Conservation (phyloP, 2,888 invertebrate species). For the Drosophila histrio region DNA sequence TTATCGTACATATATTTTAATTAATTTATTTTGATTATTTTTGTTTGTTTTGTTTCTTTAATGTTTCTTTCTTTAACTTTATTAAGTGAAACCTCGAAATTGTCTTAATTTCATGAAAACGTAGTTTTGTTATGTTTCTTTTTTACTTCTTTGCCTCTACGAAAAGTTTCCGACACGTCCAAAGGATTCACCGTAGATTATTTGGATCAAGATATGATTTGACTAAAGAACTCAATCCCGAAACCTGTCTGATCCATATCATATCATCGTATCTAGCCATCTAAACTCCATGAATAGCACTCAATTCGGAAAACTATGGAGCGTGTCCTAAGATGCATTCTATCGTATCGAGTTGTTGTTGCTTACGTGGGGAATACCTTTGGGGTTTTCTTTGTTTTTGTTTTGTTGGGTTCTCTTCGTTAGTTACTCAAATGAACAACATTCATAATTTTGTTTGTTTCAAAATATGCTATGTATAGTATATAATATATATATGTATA, state of each 20-base stretch:
- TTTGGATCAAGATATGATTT: constrained; percentile 12
- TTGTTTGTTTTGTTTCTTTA: constrained; percentile 10
- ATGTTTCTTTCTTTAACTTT: constrained; percentile 45
- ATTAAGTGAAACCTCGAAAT: constrained; percentile 82
- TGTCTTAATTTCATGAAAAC: constrained; percentile 81
- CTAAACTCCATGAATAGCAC: neutral
- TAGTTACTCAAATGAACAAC: constrained; percentile 68
- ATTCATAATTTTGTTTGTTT: constrained; percentile 69
- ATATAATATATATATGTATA: constrained; percentile 45
- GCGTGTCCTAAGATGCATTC: constrained; percentile 1
- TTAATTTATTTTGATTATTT: constrained; percentile 34
- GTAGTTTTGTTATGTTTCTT: constrained; percentile 47
- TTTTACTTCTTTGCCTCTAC: constrained; percentile 11
- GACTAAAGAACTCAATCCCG: constrained; percentile 12
- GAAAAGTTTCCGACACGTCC: neutral
- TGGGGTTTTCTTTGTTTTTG: constrained; percentile 39
- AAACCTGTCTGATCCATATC: constrained; percentile 37
- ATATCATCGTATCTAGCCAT: neutral
- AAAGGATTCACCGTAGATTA: neutral
- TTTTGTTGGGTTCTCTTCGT: constrained; percentile 49
- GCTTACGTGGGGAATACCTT: constrained; percentile 48
- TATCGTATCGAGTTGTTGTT: constrained; percentile 19
- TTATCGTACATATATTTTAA: constrained; percentile 14
- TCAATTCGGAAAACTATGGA: neutral
- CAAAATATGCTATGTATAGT: constrained; percentile 52